Conservation (phyloP, 2,113 vertebrate species). For the Prunella fulvescens region DNA sequence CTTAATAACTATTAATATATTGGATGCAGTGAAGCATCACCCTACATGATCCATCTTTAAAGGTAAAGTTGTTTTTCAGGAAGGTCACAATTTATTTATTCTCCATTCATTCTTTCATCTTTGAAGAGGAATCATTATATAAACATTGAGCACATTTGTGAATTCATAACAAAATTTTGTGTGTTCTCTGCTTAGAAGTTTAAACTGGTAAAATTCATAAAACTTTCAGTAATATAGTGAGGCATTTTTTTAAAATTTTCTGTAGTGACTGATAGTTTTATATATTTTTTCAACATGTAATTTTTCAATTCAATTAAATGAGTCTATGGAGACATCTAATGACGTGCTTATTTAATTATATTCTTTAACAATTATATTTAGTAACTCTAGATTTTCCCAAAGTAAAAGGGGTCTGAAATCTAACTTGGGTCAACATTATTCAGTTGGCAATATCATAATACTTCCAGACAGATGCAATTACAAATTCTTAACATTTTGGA, state of each 20-base stretch:
- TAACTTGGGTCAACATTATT: not conserved
- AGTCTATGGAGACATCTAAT: not conserved
- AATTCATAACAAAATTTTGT: not conserved
- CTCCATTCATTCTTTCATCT: conserved; percentile 48
- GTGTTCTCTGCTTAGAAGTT: not conserved
- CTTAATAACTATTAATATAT: conserved; percentile 75
- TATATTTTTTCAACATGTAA: not conserved
- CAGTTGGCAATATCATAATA: not conserved
- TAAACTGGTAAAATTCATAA: conserved; percentile 33
- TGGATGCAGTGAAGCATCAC: conserved; percentile 51
- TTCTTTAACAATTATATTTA: not conserved
- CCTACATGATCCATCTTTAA: conserved; percentile 65
- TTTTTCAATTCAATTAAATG: not conserved
- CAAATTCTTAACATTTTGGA: not conserved
- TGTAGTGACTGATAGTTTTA: not conserved
- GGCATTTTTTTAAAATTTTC: not conserved
- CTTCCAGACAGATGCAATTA: not conserved
- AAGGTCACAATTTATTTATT: conserved; percentile 66
- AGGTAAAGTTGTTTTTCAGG: conserved; percentile 53
- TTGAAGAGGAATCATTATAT: conserved; percentile 51
- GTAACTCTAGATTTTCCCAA: not conserved
- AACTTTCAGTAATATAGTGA: not conserved
- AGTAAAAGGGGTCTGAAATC: not conserved
- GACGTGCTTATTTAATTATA: not conserved
- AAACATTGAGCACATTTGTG: conserved; percentile 39